phyloP scores from a whole-genome alignment of 2,113 vertebrate species.

The Nettapus auritus region DNA sequence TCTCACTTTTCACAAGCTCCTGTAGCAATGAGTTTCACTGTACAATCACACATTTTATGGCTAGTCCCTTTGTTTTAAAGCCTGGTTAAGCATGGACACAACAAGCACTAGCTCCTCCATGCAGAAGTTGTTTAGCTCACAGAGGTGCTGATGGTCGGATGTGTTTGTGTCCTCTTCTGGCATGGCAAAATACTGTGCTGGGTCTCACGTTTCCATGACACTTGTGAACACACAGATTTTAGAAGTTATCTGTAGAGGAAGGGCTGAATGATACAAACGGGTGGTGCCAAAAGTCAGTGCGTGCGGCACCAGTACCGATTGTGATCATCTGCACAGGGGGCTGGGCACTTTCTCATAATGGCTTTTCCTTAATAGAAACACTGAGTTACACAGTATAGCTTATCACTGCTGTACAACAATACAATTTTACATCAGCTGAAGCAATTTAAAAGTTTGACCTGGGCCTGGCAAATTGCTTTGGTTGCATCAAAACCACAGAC shows the following conservation, averaged over 20 bases:
- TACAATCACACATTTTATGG: not conserved
- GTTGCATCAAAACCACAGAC: rapidly evolving
- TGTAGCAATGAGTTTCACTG: not conserved
- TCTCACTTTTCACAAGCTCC: not conserved
- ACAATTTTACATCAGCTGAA: not conserved
- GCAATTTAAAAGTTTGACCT: not conserved
- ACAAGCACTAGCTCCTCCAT: too few species aligned
- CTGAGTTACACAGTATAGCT: not conserved
- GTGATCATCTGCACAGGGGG: not conserved
- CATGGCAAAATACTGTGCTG: too few species aligned
- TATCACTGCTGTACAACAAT: not conserved
- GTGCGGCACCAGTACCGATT: rapidly evolving
- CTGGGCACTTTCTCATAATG: not conserved
- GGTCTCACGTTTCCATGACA: too few species aligned
- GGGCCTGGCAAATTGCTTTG: not conserved
- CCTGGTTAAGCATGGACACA: too few species aligned
- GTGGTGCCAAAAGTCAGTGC: not conserved
- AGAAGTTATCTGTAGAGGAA: not conserved
- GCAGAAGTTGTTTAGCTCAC: too few species aligned
- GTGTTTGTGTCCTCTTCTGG: too few species aligned
- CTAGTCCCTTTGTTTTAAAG: not conserved
- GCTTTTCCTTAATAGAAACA: not conserved
- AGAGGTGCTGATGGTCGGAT: too few species aligned
- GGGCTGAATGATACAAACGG: not conserved
- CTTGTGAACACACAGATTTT: not conserved